Evolutionary conservation across 2,797 vertebrate genomes (phyloP), one percentile per base, ranked within the genome.

Genomic region (Onychomys arenicola): DNA sequence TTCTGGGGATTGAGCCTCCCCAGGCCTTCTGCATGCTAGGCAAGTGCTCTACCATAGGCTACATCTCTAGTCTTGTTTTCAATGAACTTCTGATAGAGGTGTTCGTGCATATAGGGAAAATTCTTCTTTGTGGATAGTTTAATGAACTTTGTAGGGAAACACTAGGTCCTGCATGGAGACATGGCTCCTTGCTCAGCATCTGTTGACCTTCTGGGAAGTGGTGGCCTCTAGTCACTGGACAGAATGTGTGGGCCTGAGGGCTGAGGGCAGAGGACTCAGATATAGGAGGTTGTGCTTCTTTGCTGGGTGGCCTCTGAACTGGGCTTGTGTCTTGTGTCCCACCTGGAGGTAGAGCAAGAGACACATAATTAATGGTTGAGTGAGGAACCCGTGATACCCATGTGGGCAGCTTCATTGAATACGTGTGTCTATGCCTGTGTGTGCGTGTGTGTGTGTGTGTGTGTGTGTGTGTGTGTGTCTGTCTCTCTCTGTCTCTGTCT

Each of bases 71-170:
- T 37, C 59, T 59, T 52, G 3, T 69, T 59, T 13, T 32, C 2
- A 37, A 85, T 0, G 63, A 29, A 29, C 25, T 49, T 87, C 43
- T 76, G 2, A 7, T 21, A 0, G 77, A 49, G 52, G 65, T 7
- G 0, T 52, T 65, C 16, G 0, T 7, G 0, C 0, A 0, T 57
- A 4, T 6, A 57, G n/a, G 6, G 6, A 0, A 61, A 13, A 43
- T 0, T 16, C 46, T 4, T 69, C 2, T 2, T 29, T 2, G 25
- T 0, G 3, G 25, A 5, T n/a, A 14, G 76, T 21, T 37, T 17
- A 23, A 34, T 63, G 40, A 34, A 4, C 12, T 27, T 25, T n/a
- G 0, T 43, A 73, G 84, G 75, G 23, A 7, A 21, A n/a, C 21
- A 14, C 40, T 67, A 49, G 84, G 43, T 55, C 13, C 65, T 69